Conservation (phyloP, 2,797 vertebrate genomes). For the Notolepis coatsorum region DNA sequence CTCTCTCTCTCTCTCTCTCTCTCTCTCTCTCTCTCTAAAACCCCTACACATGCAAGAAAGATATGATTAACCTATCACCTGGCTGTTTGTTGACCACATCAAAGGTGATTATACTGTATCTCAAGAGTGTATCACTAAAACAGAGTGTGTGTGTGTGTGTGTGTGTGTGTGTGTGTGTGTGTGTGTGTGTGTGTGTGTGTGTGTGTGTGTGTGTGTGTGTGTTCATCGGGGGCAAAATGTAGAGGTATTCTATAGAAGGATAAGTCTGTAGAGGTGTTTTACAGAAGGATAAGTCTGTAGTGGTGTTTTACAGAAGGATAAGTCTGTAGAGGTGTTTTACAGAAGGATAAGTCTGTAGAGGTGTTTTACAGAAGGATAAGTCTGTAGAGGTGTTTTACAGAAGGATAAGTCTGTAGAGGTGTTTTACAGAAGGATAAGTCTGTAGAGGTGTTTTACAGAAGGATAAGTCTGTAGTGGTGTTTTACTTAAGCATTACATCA, state of each 20-base stretch:
- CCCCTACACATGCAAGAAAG: too few species aligned
- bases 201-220: not conserved
- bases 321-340: too few species aligned
- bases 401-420: too few species aligned
- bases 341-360: not conserved
- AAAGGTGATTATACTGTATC: not conserved
- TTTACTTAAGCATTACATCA: too few species aligned
- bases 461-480: slow-evolving; percentile 24
- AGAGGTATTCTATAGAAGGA: not conserved
- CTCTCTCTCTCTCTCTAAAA: too few species aligned
- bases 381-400: too few species aligned
- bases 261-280: not conserved
- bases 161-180: not conserved
- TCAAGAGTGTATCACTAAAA: not conserved
- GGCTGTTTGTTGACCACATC: too few species aligned
- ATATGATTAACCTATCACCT: too few species aligned
- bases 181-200: not conserved
- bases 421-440: not conserved
- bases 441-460: slow-evolving; percentile 2
- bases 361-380: slow-evolving; percentile 20
- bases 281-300: slow-evolving; percentile 17
- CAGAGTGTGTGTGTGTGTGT: not conserved
- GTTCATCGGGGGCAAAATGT: too few species aligned
- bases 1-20: not conserved
- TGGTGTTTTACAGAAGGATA: too few species aligned